Percentiles rank a stretch among this genome's conserved stretches.
phyloP scores from a whole-genome alignment of 2,888 invertebrate species.

The Meiosimyza platycephala region DNA sequence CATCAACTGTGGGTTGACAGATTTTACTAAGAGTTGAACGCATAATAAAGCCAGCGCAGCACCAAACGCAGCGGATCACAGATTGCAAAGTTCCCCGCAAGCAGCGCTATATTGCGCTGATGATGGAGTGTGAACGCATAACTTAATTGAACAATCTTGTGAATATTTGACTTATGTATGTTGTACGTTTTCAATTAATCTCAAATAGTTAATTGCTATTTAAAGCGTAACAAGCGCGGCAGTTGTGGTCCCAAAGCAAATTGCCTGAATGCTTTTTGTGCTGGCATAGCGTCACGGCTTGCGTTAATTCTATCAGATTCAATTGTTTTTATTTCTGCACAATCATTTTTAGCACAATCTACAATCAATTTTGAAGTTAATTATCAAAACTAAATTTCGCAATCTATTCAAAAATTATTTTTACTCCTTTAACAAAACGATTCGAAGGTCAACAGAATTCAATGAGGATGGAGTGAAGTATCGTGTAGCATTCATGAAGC shows the following conservation, averaged over 20 bases:
- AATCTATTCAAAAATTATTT: too few relatives aligned
- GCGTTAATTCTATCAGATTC: too few relatives aligned
- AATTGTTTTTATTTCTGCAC: too few relatives aligned
- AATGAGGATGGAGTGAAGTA: too few relatives aligned
- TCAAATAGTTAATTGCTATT: conserved; percentile 39
- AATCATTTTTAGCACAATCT: too few relatives aligned
- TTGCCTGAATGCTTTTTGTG: neutral
- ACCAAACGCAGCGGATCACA: neutral
- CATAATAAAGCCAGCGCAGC: neutral
- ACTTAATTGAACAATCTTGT: conserved; percentile 43
- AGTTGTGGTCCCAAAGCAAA: conserved; percentile 6
- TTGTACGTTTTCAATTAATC: conserved; percentile 41
- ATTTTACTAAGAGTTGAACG: neutral
- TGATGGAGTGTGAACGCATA: conserved; percentile 23
- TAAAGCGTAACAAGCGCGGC: conserved; percentile 24
- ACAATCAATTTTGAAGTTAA: too few relatives aligned
- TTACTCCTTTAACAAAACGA: too few relatives aligned
- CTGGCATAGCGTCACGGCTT: too few relatives aligned
- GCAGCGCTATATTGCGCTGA: neutral
- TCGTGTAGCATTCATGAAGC: too few relatives aligned
- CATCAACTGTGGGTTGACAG: conserved; percentile 14
- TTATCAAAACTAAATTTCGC: too few relatives aligned
- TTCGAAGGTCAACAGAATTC: too few relatives aligned
- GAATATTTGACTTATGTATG: conserved; percentile 25
- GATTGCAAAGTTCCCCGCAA: conserved; percentile 1